Evolutionary conservation across 1,140 invertebrate genomes (phyloP), one percentile per base, ranked within the genome.

Genomic region (Druon quercuslanigerum): DNA sequence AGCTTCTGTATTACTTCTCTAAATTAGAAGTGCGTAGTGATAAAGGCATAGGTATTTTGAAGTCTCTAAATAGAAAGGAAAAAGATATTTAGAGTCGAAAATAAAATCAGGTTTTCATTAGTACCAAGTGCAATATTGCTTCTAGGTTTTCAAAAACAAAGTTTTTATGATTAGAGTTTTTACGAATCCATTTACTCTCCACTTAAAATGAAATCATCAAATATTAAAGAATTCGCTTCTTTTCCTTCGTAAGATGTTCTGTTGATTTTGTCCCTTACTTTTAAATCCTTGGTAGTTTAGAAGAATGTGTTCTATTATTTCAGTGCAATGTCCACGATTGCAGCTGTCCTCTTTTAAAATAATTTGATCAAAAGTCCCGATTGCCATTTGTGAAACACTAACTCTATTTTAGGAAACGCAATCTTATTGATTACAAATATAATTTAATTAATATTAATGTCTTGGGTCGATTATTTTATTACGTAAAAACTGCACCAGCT

Each of bases 251-350:
- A 33, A 33, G 25, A 66, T 20, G 57, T 66, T 40, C 20, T 25
- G 9, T 66, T 33, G 25, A 66, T 66, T 66, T 66, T 40, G 20
- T 60, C 33, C 19, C 33, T 60, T 60, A 20, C 57, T 60, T 60
- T 60, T 60, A 60, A 60, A 60, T 60, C 57, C 13, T 33, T 20
- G 57, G 33, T 25, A 60, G 57, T 60, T 60, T 12, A 11, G 16
- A 60, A 60, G 57, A 60, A 60, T 60, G 57, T 60, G 33, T 60
- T 60, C 57, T 60, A 60, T 60, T 60, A 20, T 60, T 60, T 60
- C 33, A 60, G 57, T 33, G 33, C 57, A 33, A 33, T 60, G 11
- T 17, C 25, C 54, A 57, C 54, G 54, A 57, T 17, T 12, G 19
- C 57, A 60, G 57, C 13, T 60, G 57, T 25, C 25, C 19, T 60